Conservation (phyloP, 1,140 invertebrate genomes). For the Oscheius sp. region DNA sequence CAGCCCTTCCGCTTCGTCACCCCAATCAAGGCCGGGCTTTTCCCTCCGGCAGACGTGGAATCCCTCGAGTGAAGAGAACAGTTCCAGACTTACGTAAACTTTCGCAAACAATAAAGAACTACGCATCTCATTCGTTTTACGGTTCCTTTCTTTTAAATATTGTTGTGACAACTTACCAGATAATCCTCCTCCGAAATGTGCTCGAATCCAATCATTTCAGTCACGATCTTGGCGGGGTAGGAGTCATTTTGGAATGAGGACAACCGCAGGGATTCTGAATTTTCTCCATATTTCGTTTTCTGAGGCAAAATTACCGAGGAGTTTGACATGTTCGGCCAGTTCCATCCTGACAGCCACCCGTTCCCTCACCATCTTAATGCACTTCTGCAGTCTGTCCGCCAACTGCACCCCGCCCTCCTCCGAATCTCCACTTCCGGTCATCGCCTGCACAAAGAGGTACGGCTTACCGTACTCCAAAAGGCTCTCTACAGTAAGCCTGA, state of each 20-base stretch:
- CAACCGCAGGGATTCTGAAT: not conserved
- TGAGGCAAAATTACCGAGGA: not conserved
- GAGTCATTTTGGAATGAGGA: not conserved
- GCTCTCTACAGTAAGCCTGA: not conserved
- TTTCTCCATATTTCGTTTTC: not conserved
- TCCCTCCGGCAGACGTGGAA: too few species aligned
- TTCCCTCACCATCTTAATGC: not conserved
- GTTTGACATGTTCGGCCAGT: not conserved
- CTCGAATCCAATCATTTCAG: not conserved
- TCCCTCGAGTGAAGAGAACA: too few species aligned
- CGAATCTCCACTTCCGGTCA: not conserved
- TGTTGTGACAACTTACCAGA: not conserved
- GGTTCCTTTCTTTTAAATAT: too few species aligned
- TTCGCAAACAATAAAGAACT: too few species aligned
- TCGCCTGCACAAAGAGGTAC: conserved; percentile 12
- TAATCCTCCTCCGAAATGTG: not conserved
- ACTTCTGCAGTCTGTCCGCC: not conserved
- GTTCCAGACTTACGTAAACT: too few species aligned
- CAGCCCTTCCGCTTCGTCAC: not conserved
- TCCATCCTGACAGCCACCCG: not conserved
- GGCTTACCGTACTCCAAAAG: conserved; percentile 10
- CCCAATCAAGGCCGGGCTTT: not conserved
- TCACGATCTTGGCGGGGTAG: not conserved
- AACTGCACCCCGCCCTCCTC: not conserved
- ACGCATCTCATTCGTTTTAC: too few species aligned